Evolutionary conservation across 2,797 vertebrate species (phyloP).

Genomic region (Bradypus variegatus): DNA sequence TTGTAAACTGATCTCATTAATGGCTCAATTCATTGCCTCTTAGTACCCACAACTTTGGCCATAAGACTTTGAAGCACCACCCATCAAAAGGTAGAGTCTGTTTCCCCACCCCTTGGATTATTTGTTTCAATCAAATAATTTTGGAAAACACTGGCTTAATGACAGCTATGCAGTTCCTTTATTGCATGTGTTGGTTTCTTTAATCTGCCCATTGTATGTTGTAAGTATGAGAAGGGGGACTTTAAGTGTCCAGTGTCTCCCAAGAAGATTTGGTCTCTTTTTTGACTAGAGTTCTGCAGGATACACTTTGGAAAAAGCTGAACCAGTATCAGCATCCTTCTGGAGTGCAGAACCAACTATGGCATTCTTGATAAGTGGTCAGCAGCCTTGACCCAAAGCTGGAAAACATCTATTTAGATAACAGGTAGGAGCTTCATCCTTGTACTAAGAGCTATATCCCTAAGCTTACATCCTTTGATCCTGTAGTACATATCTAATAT

Average conservation of each 20-base stretch:
- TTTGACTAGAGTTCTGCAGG: background rate
- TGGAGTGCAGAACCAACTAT: background rate
- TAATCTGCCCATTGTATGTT: background rate
- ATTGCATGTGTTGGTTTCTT: fast-evolving
- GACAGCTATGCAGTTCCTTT: background rate
- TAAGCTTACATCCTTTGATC: background rate
- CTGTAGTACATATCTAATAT: background rate
- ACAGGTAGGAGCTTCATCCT: background rate
- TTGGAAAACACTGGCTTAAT: background rate
- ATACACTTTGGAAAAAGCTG: background rate
- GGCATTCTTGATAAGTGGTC: background rate
- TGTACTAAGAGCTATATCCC: background rate
- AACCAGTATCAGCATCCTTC: background rate
- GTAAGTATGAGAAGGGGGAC: background rate
- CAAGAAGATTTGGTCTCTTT: background rate
- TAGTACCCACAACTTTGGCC: background rate
- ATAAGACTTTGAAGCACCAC: background rate
- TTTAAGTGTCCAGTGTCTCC: background rate
- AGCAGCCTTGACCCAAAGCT: background rate
- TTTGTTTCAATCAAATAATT: background rate
- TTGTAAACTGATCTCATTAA: background rate
- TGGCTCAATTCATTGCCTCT: background rate
- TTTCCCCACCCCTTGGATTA: background rate
- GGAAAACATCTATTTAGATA: background rate
- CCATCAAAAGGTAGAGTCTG: background rate